Base-by-base conservation (phyloP, 2,113 vertebrate species). In the Campylorhamphus procurvoides region DNA sequence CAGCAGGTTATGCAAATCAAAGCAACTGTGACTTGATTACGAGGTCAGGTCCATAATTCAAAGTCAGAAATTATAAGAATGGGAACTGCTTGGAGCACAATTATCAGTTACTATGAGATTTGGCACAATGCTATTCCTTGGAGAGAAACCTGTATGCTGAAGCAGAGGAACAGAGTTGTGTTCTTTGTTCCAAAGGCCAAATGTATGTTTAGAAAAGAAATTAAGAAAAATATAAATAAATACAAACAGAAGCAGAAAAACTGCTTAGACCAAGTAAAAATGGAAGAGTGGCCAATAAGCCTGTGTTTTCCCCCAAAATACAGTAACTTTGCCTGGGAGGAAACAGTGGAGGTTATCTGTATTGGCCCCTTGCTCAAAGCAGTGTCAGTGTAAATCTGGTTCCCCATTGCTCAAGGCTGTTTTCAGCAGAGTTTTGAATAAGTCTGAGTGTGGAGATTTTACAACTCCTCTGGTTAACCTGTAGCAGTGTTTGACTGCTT, bases 241-340 rank as follows among this genome's bases (percentile, higher is more conserved):
- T 42, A 18, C 3, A 42, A 83, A 37, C 27, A 67, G 27, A 75
- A 87, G 39, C 2, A 40, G 47, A 72, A 39, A 76, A 71, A 24
- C 4, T 2, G 0, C 53, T 42, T 8, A 58, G 6, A 3, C 2
- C 8, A 11, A 77, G 31, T 4, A 10, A 56, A 71, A 56, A 47
- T 35, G 63, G 4, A 73, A 40, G 24, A 35, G 4, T 78, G 3
- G 4, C 3, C 49, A 85, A 31, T 9, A 50, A 13, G 2, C 1
- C 1, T 18, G 1, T 49, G 10, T 44, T 71, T 68, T 77, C 27
- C 19, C n/a, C 22, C 31, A 39, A 66, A 56, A 46, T 4, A 2
- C 14, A n/a, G 37, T 52, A 39, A 42, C 22, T 69, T 84, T 87
- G 1, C 19, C 15, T 22, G 20, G 28, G 10, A 74, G 12, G 14